Base-by-base conservation (phyloP, 1,140 invertebrate species). In the Zaprionus gabonicus region DNA sequence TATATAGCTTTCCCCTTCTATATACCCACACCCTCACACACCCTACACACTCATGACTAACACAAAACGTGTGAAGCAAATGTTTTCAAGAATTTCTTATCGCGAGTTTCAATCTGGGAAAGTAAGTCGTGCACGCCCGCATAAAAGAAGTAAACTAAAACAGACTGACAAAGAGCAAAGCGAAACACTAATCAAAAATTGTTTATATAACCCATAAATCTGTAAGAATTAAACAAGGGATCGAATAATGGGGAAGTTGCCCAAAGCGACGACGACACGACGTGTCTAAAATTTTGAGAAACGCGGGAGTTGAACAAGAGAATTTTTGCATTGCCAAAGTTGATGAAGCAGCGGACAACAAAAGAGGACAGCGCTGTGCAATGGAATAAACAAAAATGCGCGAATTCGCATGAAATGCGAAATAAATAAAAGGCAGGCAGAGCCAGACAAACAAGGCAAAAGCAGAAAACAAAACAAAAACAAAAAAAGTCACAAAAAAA, bases 201-300 rank as follows among this genome's bases (percentile, higher is more conserved):
- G 83, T 87, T 83, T 83, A 87, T 88, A 83, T 87, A 87, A 88
- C 72, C 84, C 85, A 87, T 87, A 87, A 87, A 87, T 88, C 74
- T 86, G 78, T 68, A 64, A 60, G 65, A 64, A 73, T 77, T 77
- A 80, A 80, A 76, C 73, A 76, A 79, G 73, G 62, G 71, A 55
- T 41, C 67, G 63, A 25, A 59, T 36, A 72, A 85, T 81, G 71
- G 75, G 71, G 79, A 85, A 81, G 76, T 80, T 60, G 67, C 67
- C 51, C 66, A 6, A 46, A 34, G 31, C 31, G 31, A 34, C 31
- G 31, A 3, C 31, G 9, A 31, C 27, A 53, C 71, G 44, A 87
- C 83, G 83, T 87, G 83, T 80, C 77, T 84, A 80, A 84, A 87
- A 87, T 87, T 69, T 76, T 81, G 73, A 88, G 76, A 81, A 76